These are phyloP conservation scores for Mohoua ochrocephala DNA, from an alignment of 2,113 vertebrate genomes.

Conservation along the genomic window DNA sequence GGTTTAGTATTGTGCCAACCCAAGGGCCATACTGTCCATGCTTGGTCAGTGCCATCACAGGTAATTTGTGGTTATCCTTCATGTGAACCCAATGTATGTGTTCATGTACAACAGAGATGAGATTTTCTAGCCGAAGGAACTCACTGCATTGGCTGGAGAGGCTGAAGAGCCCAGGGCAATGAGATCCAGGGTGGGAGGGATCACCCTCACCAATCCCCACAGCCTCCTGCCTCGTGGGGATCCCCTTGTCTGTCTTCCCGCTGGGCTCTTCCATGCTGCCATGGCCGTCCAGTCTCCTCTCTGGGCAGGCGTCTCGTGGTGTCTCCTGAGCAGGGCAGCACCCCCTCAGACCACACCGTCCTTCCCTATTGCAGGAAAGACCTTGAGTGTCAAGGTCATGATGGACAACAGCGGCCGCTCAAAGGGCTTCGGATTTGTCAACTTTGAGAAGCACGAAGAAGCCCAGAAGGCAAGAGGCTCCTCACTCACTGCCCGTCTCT, in stretches of 20 bases:
- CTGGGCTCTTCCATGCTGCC: background rate
- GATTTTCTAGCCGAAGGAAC: background rate
- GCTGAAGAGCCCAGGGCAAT: background rate
- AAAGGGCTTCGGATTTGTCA: constrained; percentile 93
- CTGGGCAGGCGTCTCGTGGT: background rate
- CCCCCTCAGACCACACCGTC: accelerated
- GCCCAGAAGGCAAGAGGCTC: constrained; percentile 84
- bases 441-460: constrained; percentile 90
- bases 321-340: accelerated
- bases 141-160: background rate
- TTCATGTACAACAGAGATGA: background rate
- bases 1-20: background rate
- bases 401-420: constrained; percentile 81
- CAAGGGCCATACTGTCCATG: accelerated
- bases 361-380: constrained; percentile 77
- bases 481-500: accelerated
- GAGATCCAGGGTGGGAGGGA: background rate
- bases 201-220: accelerated
- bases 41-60: background rate
- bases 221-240: accelerated
- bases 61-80: background rate
- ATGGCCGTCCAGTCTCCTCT: accelerated
- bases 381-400: constrained; percentile 93
- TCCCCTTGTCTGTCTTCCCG: accelerated
- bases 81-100: accelerated